A percentile compares a stretch with the other conserved stretches of the same genome.
Evolutionary conservation across 2,888 invertebrate species (phyloP).

Genomic region (Leptopilina myrica): DNA sequence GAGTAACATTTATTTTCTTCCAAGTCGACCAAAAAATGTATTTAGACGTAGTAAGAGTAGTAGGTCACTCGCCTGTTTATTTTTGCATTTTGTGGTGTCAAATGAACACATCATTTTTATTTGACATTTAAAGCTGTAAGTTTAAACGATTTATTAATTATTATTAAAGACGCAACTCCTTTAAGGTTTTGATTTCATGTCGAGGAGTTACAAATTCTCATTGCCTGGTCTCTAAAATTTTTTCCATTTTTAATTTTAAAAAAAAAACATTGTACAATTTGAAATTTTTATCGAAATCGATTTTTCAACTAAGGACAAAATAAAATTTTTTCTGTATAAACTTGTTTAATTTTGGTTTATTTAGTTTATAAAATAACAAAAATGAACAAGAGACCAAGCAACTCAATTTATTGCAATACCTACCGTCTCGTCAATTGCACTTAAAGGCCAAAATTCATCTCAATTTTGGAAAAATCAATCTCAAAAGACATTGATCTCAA

Average conservation of each 20-base stretch:
- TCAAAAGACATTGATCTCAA: constrained; percentile 74
- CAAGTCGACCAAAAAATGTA: constrained; percentile 74
- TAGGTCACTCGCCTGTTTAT: constrained; percentile 60
- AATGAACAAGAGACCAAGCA: constrained; percentile 72
- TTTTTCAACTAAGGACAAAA: too few species aligned
- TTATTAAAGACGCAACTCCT: constrained; percentile 67
- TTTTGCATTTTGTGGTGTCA: constrained; percentile 71
- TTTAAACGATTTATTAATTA: constrained; percentile 76
- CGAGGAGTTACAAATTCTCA: constrained; percentile 67
- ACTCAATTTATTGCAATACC: constrained; percentile 73
- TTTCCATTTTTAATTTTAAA: not conserved
- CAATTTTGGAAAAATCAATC: constrained; percentile 74
- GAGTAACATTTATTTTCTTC: constrained; percentile 68
- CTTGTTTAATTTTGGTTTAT: not conserved
- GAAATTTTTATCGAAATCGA: not conserved
- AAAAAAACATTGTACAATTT: not conserved
- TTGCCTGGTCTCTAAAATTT: constrained; percentile 71
- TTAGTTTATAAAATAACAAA: not conserved
- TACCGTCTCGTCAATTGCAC: constrained; percentile 69
- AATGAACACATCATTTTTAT: constrained; percentile 73
- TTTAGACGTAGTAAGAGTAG: constrained; percentile 65
- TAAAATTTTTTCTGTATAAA: not conserved
- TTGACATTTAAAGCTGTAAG: constrained; percentile 75
- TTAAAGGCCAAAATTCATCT: constrained; percentile 61
- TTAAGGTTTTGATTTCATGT: constrained; percentile 67